phyloP scores from a whole-genome alignment of 2,888 invertebrate species.

The Autographa gamma region DNA sequence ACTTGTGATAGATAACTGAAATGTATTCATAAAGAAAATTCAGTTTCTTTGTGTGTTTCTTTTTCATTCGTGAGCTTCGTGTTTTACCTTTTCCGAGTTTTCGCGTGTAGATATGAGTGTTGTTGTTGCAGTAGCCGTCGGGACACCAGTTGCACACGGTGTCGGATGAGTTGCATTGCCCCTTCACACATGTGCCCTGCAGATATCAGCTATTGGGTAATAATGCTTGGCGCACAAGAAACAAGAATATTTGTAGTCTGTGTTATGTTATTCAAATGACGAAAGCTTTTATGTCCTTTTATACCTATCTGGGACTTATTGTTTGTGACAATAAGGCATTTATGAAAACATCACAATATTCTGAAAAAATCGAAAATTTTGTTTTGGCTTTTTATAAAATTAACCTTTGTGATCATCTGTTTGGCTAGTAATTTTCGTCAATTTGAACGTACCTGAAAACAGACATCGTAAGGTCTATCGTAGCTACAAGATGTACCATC shows the following conservation, averaged over 20 bases:
- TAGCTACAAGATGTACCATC: constrained; percentile 84
- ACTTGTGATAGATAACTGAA: too few species aligned
- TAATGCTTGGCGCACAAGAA: not conserved
- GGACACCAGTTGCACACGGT: constrained; percentile 84
- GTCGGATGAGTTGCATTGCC: constrained; percentile 82
- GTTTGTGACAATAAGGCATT: too few species aligned
- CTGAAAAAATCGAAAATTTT: too few species aligned
- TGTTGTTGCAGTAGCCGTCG: constrained; percentile 84
- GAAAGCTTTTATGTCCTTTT: too few species aligned
- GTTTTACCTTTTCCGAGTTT: constrained; percentile 76
- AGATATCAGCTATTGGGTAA: not conserved
- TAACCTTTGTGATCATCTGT: not conserved
- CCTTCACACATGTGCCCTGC: constrained; percentile 85
- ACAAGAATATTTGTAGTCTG: too few species aligned
- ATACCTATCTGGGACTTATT: too few species aligned
- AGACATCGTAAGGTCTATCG: constrained; percentile 78
- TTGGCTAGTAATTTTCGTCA: too few species aligned
- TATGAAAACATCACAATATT: too few species aligned
- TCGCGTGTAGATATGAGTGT: constrained; percentile 77
- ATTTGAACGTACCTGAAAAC: constrained; percentile 75
- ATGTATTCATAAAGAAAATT: too few species aligned
- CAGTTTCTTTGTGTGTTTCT: too few species aligned
- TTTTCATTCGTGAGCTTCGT: not conserved
- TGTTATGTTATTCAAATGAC: too few species aligned
- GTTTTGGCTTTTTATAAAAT: too few species aligned